A percentile compares a stretch with the other conserved stretches of the same genome.
Evolutionary conservation across 2,113 vertebrate species (phyloP).

Genomic region (Galbula dea): DNA sequence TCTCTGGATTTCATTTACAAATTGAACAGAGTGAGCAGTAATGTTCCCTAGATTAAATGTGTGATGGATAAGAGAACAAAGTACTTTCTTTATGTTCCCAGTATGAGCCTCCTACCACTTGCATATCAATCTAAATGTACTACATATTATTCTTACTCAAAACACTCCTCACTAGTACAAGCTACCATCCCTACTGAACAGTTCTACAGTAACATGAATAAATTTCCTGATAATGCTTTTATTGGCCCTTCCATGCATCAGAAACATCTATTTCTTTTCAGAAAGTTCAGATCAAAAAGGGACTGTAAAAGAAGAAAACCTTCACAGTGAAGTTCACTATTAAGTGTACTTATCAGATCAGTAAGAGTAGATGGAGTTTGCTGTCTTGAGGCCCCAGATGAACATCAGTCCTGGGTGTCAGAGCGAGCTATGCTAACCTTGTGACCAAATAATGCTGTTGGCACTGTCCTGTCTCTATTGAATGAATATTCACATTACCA

Average conservation of each 20-base stretch:
- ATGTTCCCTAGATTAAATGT: slow-evolving; percentile 65
- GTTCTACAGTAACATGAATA: slow-evolving; percentile 58
- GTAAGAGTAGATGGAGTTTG: background rate
- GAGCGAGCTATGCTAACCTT: background rate
- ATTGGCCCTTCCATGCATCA: slow-evolving; percentile 59
- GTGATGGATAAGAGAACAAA: slow-evolving; percentile 67
- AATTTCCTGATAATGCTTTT: slow-evolving; percentile 68
- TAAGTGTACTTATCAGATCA: background rate
- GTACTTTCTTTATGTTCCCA: slow-evolving; percentile 62
- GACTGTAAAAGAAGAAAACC: slow-evolving; percentile 6
- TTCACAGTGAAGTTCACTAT: background rate
- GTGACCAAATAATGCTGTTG: background rate
- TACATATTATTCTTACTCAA: slow-evolving; percentile 56
- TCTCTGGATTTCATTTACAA: slow-evolving; percentile 69
- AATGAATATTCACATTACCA: background rate
- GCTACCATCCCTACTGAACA: slow-evolving; percentile 39
- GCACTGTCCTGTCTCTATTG: background rate
- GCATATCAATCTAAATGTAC: slow-evolving; percentile 61
- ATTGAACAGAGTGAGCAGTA: slow-evolving; percentile 42
- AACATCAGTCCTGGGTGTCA: background rate
- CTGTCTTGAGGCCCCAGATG: background rate
- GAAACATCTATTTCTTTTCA: slow-evolving; percentile 37
- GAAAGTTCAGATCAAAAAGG: slow-evolving; percentile 27
- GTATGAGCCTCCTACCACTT: slow-evolving; percentile 29
- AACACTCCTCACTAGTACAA: slow-evolving; percentile 30